Evolutionary conservation across 1,140 invertebrate genomes (phyloP), one percentile per base, ranked within the genome.

Genomic region (Conus betulinus): DNA sequence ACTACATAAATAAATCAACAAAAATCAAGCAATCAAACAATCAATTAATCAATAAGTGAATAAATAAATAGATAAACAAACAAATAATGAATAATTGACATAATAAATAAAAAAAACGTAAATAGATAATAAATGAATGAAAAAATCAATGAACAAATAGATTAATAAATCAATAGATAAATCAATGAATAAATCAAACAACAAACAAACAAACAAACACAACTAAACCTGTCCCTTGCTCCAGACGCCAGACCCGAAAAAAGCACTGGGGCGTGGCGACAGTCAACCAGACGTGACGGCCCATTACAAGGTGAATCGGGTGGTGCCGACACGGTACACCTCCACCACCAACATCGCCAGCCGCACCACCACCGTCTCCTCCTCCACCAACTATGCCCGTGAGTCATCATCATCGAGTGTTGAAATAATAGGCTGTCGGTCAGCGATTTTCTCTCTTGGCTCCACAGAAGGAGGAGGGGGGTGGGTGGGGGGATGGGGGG

Each of bases 241-340:
- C 6, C 67, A 71, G 67, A 71, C 67, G 13, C 15, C 67, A 1
- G 67, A 13, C 39, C 39, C 76, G 10, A 78, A 78, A 39, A 39
- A 78, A 27, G 27, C 51, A 4, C 13, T 57, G 25, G 52, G 53
- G 6, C 67, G 74, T 5, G 71, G 51, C 20, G 85, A 78, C 51
- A 87, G 52, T 53, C n/a, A 10, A 0, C 5, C 6, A 10, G 85
- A 67, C 71, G 53, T 25, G 5, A 53, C 60, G 23, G 55, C 20
- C 0, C 81, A 55, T 23, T 63, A 25, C 25, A 79, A 78, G 27
- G 52, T 23, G 25, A 87, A 78, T 20, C 85, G 85, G 2, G 52
- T 87, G 13, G 85, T 87, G 52, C 85, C 85, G 20, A 51, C 85
- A 13, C 25, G 85, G 0, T 79, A 87, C 85, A 87, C 71, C 51